Base-by-base conservation (phyloP, 2,888 invertebrate genomes). In the Brachypalpus laphriformis region DNA sequence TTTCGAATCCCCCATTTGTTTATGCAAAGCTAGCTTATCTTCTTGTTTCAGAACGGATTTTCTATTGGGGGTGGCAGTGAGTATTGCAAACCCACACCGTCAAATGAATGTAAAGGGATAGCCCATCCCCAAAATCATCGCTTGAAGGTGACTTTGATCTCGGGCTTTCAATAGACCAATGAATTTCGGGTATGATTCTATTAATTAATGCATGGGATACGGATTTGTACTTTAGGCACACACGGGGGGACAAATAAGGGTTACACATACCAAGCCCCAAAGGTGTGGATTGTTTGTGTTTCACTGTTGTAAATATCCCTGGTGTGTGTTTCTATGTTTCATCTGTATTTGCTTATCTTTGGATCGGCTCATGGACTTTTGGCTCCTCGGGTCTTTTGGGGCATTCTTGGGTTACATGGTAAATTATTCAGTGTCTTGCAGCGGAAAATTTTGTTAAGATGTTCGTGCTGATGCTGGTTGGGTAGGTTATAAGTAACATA, bases 161-260 rank as follows among this genome's bases (percentile, higher is more conserved):
- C 28, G 14, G 49, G 49, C 47, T 45, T 66, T 40, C 66, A 68
- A 49, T 59, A 45, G 28, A 31, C 42, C 56, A 20, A 54, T 34
- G 63, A 25, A 56, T 49, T 31, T 22, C 7, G 74, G 45, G 40
- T 47, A 65, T 54, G 54, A 57, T 66, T 76, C 51, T 18, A 40
- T 59, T 68, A 76, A 76, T 76, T 76, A 68, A 68, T 76, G 66
- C 59, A 76, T 25, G 42, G 45, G 63, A 61, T 51, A 74, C 42
- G 9, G 22, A 57, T 70, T 57, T 34, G 20, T n/a, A 31, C 56
- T 68, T 28, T 5, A n/a, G 49, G 47, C 18, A 20, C 6, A 49
- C 8, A 59, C 47, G 31, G 0, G 31, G 6, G 40, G 1, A 0
- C 31, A 45, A 31, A 70, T 25, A 57, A 34, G 71, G 59, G 57